Evolutionary conservation across 2,113 vertebrate genomes (phyloP), one percentile per base, ranked within the genome.

Genomic region (Sarotherodon lohbergeri): DNA sequence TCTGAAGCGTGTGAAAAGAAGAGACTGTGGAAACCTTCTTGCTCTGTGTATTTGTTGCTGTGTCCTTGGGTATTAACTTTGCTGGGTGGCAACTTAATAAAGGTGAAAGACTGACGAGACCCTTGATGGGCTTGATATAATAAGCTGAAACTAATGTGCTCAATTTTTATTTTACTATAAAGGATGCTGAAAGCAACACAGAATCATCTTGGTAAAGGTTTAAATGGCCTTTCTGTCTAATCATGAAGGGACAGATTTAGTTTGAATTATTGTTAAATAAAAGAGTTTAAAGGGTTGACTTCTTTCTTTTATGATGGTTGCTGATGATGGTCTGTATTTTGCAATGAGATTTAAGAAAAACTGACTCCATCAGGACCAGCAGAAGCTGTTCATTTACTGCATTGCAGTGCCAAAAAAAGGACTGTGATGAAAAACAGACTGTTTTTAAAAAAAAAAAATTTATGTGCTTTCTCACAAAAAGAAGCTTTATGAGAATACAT

Each of bases 1-100:
- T 85, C 80, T 90, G n/a, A 52, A 81, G 68, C n/a, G 19, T 46
- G 52, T 41, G 56, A 90, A 71, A 92, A 55, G 68, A 63, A 84
- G 27, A n/a, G 36, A 83, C n/a, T 83, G 14, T 86, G 83, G 52
- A 79, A 87, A 86, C 16, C 50, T 41, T 36, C 71, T 66, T 82
- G 36, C 34, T 89, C 81, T 63, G 61, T 86, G 39, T 88, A 9
- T n/a, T 68, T 86, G 14, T 66, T 88, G 17, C 59, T 87, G 27
- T 89, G 84, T 91, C 87, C 89, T 88, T 91, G 52, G 9, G 9
- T 80, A 36, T 63, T 16, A 66, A 39, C 13, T 57, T 76, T 14
- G 52, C 3, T 50, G 52, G 32, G 13, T 8, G 39, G 10, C 41
- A 29, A 14, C 81, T 52, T 71, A 50, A 39, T 34, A 32, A 55